Conservation (phyloP, 2,113 vertebrate genomes). For the Alethe castanea region DNA sequence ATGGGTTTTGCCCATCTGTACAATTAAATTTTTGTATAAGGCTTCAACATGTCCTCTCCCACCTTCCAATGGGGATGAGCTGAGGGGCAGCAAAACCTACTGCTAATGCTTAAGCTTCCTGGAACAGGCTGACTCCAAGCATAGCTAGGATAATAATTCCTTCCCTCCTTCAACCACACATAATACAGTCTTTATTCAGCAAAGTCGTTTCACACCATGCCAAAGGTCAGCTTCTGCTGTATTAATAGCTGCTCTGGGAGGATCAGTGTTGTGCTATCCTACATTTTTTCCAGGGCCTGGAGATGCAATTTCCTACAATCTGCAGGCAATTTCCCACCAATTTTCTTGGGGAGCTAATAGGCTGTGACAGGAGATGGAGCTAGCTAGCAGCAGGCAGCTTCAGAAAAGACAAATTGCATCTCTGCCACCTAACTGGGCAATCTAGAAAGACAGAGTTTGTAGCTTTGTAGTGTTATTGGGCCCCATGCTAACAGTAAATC, state of each 20-base stretch:
- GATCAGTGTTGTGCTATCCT: constrained; percentile 80
- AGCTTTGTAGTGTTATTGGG: constrained; percentile 78
- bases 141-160: constrained; percentile 65
- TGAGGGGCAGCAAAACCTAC: neutral
- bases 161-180: constrained; percentile 69
- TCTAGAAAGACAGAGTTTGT: constrained; percentile 79
- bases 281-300: constrained; percentile 79
- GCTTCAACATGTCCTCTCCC: neutral
- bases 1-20: neutral
- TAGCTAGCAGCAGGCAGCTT: constrained; percentile 80
- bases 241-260: constrained; percentile 82
- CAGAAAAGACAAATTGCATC: constrained; percentile 82
- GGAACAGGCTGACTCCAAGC: constrained; percentile 42
- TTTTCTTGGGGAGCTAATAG: constrained; percentile 84
- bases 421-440: constrained; percentile 82
- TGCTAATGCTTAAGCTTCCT: constrained; percentile 54
- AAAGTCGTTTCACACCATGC: constrained; percentile 74
- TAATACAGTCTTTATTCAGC: constrained; percentile 79
- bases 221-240: constrained; percentile 79
- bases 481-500: constrained; percentile 78
- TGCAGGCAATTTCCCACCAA: constrained; percentile 85
- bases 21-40: neutral
- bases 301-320: constrained; percentile 87
- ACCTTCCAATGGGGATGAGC: neutral
- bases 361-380: constrained; percentile 83